Evolutionary conservation across 1,140 invertebrate species (phyloP), one percentile per base, ranked within the genome.

Genomic region (Halesus radiatus): DNA sequence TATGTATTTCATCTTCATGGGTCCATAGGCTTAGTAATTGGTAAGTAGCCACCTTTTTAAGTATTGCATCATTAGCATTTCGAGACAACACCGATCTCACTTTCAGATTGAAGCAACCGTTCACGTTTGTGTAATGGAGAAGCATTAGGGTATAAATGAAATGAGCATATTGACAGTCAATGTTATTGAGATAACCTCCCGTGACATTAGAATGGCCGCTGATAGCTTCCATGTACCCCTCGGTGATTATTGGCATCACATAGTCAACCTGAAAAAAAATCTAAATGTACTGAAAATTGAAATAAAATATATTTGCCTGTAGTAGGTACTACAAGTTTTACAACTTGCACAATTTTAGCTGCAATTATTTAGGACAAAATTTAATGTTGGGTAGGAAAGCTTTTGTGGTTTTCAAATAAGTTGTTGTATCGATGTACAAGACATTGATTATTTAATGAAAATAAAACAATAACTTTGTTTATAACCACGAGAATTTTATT

Each of bases 131-230:
- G 76, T 89, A 90, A 78, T 90, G 83, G 64, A 86, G 87, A 3
- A 87, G 86, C 80, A 90, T 88, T 68, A 89, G 85, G 75, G 87
- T 88, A 76, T 89, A 90, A 73, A 90, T 88, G 78, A 88, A 89
- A 79, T 87, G 88, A 0, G 86, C 88, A 87, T 90, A 89, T 85
- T 87, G 87, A 62, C 85, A 88, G 62, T 90, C 89, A 76, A 89
- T 85, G 83, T 89, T 89, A 72, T 89, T 87, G 82, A 85, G 86
- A 76, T 85, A 88, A 74, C 85, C 88, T 1, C 87, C 85, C 26
- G 83, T 80, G 76, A 84, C 84, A 18, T 84, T 80, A 58, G 83
- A 83, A 22, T 86, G 85, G 22, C 86, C 86, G 83, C 80, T 87
- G 56, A 89, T 89, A 85, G 85, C 85, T 62, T 87, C 84, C 22